Evolutionary conservation across 2,113 vertebrate species (phyloP), one percentile per base, ranked within the genome.

Genomic region (Piaya cayana): DNA sequence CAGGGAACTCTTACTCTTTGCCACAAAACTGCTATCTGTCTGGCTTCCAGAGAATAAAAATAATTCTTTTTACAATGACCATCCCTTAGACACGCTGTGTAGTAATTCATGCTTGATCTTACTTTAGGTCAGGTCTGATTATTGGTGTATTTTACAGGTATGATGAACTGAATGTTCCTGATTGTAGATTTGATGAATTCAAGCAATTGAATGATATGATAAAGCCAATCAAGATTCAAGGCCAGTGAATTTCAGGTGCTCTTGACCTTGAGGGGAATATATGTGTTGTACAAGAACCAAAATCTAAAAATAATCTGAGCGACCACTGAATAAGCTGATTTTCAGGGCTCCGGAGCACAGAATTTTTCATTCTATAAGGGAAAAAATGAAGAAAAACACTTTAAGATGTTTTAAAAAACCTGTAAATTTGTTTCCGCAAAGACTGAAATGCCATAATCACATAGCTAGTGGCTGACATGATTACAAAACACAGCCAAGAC

Each of bases 401-500:
- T 8, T 23, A 42, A 82, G 27, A 20, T 56, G 5, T n/a, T 91
- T 75, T 88, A 64, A 8, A 34, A 94, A 59, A 39, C 56, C 65
- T 75, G 13, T 43, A 64, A 86, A 81, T 71, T 5, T 70, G 5
- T 91, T 95, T 84, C 47, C 21, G 68, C 52, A 62, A 43, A 68
- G 27, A 84, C 17, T 69, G 74, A 92, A 92, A 89, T 72, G 32
- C 21, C n/a, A 78, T 92, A 82, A 83, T 86, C 77, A 29, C 75
- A 71, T 39, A 92, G 62, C 39, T 89, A 36, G 79, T 86, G 77
- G 15, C 36, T 92, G 65, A 92, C 49, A 36, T 77, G 59, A 88
- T 89, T 95, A 86, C n/a, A 96, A 85, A 86, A 71, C 42, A 82
- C 34, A 91, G 47, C 60, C 37, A 91, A 74, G 43, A 93, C 56